phyloP scores from a whole-genome alignment of 2,113 vertebrate genomes.

The Pseudorectes ferrugineus region DNA sequence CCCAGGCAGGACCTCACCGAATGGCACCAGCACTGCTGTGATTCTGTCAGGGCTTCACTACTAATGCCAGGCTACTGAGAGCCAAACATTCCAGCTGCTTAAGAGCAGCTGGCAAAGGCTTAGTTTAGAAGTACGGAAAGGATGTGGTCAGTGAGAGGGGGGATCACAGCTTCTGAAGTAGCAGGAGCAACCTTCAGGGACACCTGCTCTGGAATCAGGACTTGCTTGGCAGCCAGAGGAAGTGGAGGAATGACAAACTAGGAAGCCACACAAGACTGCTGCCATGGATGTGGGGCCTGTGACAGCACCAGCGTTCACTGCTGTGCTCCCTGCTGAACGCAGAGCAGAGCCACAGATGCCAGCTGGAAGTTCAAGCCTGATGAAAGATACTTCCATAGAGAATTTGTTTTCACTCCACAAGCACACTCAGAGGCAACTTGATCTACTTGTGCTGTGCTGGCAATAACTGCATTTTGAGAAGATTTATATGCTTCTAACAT shows the following conservation, averaged over 20 bases:
- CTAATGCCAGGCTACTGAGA: rapidly evolving
- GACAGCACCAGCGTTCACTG: not conserved
- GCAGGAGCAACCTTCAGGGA: not conserved
- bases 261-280: not conserved
- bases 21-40: not conserved
- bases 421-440: not conserved
- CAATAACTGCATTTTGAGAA: not conserved
- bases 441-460: not conserved
- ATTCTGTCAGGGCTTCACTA: not conserved
- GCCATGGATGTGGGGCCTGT: not conserved
- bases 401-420: not conserved
- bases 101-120: not conserved
- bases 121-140: not conserved
- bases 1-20: not conserved
- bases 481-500: not conserved
- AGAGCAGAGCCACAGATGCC: not conserved
- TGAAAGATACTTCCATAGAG: not conserved
- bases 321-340: not conserved
- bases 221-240: not conserved
- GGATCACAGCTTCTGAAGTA: not conserved
- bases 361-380: not conserved
- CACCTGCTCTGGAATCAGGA: not conserved
- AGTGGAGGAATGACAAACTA: not conserved
- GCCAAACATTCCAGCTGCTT: not conserved
- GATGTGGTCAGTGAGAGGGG: not conserved